Conservation (phyloP, 2,888 invertebrate species). For the Sesia apiformis region DNA sequence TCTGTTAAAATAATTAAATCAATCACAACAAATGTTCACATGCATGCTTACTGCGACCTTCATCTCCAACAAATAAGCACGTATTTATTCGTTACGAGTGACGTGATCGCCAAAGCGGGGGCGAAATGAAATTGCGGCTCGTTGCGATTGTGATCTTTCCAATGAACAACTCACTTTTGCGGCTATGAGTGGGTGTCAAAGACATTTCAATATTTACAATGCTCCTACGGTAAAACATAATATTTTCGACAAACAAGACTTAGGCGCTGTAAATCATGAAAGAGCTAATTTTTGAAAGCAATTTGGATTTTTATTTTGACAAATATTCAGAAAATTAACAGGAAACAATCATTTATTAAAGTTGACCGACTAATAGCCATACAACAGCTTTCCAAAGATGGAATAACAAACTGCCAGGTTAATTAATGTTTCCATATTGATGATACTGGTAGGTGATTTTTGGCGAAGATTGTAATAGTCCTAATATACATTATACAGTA, state of each 20-base stretch:
- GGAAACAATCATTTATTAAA: neutral
- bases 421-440: neutral
- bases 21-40: neutral
- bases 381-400: constrained; percentile 8
- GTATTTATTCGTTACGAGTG: constrained; percentile 33
- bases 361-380: neutral
- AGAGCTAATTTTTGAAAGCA: no score
- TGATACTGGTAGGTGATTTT: no score
- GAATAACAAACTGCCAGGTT: constrained; percentile 5
- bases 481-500: no score
- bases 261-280: no score
- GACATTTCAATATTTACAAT: constrained; percentile 8
- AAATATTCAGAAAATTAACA: neutral
- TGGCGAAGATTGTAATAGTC: no score
- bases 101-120: constrained; percentile 49
- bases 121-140: constrained; percentile 54
- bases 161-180: constrained; percentile 43
- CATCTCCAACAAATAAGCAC: constrained; percentile 6
- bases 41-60: constrained; percentile 10
- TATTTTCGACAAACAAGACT: no score
- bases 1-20: neutral
- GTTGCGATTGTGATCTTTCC: constrained; percentile 49
- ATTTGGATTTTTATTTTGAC: no score
- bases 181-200: constrained; percentile 31
- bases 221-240: neutral